Percentiles rank a stretch among this genome's conserved stretches.
These are phyloP conservation scores for Drosophila pseudoobscura DNA, from an alignment of 1,140 invertebrate genomes.

Conservation along the genomic window DNA sequence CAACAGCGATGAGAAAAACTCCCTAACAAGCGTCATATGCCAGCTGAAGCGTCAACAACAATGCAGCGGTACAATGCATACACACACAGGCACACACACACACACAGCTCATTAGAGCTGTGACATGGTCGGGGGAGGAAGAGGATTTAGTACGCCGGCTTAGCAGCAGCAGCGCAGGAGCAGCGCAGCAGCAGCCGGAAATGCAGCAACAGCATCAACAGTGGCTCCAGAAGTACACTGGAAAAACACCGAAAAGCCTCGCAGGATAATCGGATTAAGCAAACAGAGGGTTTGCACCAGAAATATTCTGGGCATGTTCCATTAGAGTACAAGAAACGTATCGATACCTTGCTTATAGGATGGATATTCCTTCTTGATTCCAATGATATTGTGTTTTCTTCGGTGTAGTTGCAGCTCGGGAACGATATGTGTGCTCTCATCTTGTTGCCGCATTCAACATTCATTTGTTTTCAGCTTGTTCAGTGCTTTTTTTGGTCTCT, in stretches of 20 bases:
- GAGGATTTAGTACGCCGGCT: conserved; percentile 68
- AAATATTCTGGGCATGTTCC: no score
- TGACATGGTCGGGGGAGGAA: conserved; percentile 32
- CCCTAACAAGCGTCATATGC: conserved; percentile 81
- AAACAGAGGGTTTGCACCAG: no score
- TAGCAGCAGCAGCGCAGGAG: conserved; percentile 39
- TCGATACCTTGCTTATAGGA: no score
- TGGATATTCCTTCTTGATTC: not conserved
- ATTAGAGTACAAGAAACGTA: no score
- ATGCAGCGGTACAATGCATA: conserved; percentile 40
- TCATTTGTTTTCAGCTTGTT: conserved; percentile 66
- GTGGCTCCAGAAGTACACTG: not conserved
- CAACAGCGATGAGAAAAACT: conserved; percentile 54
- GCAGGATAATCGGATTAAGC: no score
- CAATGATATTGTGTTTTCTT: not conserved
- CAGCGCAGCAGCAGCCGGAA: conserved; percentile 38
- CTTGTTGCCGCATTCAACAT: conserved; percentile 42
- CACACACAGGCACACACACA: conserved; percentile 24
- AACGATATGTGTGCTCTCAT: conserved; percentile 22
- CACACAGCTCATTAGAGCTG: conserved; percentile 72
- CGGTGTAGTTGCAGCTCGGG: conserved; percentile 1
- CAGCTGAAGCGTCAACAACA: conserved; percentile 78
- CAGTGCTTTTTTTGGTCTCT: conserved; percentile 6
- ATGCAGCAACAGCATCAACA: conserved; percentile 39
- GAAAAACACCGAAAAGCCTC: not conserved